Evolutionary conservation across 2,113 vertebrate genomes (phyloP), one percentile per base, ranked within the genome.

Genomic region (Rostratula benghalensis): DNA sequence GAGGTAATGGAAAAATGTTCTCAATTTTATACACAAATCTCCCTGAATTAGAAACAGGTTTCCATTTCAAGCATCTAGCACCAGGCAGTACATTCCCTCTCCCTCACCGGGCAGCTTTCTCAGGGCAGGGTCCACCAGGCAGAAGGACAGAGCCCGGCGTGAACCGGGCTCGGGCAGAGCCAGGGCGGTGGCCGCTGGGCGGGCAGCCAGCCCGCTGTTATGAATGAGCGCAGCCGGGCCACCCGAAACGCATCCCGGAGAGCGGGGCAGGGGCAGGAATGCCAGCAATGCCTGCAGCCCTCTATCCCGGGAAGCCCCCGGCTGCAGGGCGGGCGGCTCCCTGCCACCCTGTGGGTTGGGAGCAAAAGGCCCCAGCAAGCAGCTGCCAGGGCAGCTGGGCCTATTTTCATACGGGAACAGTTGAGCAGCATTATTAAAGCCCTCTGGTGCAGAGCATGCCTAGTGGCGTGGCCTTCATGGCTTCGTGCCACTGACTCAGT

Each of bases 161-260:
- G 18, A 79, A 67, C 8, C 6, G 2, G 27, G 18, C 17, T 61
- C 35, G 64, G 48, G 3, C 4, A 33, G 53, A 83, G 22, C 56
- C 75, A 15, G 0, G 0, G 19, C 39, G 2, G 0, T 0, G 2
- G 53, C 46, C 2, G 1, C 24, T 24, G 50, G 33, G 74, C 20
- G 5, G 54, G 57, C 3, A 0, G 18, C 24, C 35, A 68, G 59
- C 53, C 56, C 3, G 1, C 0, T 0, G 0, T 2, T 63, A 28
- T 13, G 71, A 83, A 68, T 43, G 70, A 68, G 63, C 70, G 27
- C 61, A 3, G 59, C 23, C 5, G 0, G 2, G 17, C 64, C 76
- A 48, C 39, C 30, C 76, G 1, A 80, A 88, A 80, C 15, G 67
- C 56, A 35, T 83, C 57, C 69, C 11, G 1, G 61, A 33, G 57